Base-by-base conservation (phyloP, 2,888 invertebrate species). In the Acanthococcus lagerstroemiae region DNA sequence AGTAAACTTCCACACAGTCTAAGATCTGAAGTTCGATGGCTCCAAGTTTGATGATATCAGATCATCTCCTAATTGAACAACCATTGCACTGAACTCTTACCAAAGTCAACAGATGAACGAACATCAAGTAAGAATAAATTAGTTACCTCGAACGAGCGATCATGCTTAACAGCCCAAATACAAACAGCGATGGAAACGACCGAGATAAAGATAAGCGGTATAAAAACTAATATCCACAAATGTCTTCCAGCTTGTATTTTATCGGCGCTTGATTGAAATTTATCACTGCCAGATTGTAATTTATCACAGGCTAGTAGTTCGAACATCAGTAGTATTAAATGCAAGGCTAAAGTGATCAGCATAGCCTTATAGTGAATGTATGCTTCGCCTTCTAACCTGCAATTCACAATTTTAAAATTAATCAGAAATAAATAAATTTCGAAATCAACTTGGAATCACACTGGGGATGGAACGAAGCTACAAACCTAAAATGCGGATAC, bases 91-190 rank as follows among this genome's bases (percentile, higher is more conserved):
- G n/a, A n/a, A n/a, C n/a, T n/a, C n/a, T n/a, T n/a, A n/a, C n/a
- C n/a, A n/a, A n/a, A n/a, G n/a, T n/a, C n/a, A n/a, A n/a, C n/a
- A n/a, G n/a, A n/a, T n/a, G n/a, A n/a, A n/a, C n/a, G n/a, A n/a
- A n/a, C n/a, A n/a, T n/a, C n/a, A n/a, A 45, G 15, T 45, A 37
- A 37, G 3, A 37, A 37, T 3, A 52, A 17, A 2, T 50, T 68
- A 74, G 78, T 76, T 77, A 88, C 90, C 83, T 97, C 97, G 80
- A 95, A 96, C 24, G 94, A 90, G 67, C 96, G 84, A 76, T 97
- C 96, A 78, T 97, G 95, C 78, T 96, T 95, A 19, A 97, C 92
- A 57, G 96, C 93, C 97, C 97, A 99, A 73, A 99, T 92, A 76
- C 85, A 95, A 69, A 96, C 92, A 56, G 95, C 94, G 73, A 99